Evolutionary conservation across 2,113 vertebrate species (phyloP), one percentile per base, ranked within the genome.

Genomic region (Entosphenus tridentatus): DNA sequence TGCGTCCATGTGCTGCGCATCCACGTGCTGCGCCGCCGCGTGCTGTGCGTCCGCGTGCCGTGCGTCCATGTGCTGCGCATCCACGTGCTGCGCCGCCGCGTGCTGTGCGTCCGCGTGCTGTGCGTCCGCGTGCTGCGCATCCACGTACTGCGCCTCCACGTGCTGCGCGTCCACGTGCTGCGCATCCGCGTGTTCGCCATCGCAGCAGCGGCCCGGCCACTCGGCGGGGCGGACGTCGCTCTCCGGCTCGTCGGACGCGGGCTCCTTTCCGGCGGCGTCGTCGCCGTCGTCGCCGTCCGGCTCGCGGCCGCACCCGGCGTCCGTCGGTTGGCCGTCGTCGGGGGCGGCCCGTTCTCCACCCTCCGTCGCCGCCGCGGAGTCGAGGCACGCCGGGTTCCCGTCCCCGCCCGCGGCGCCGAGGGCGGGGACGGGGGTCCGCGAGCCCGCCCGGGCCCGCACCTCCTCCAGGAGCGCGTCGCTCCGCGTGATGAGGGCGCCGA

Each of bases 391-490:
- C 62, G 18, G 9, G 62, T 11, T 65, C 39, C 39, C 39, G 39
- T 39, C 39, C 39, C 5, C 39, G 39, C 39, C 39, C 39, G 39
- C 39, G 39, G 39, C 39, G 39, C 39, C 39, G 39, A 21, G 21
- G 21, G 39, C 5, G 39, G 6, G 39, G 39, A 39, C 6, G 6
- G 39, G 39, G 39, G 39, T 39, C 39, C 39, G 39, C 39, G 39
- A 39, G 10, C n/a, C n/a, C 6, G 86, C 93, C 68, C 86, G 86
- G 1, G 84, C 83, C 58, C 88, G 87, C 56, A 90, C 90, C 77
- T 95, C 92, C 21, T n/a, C 62, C n/a, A n/a, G 62, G 8, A 65
- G 62, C 9, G n/a, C n/a, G 62, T 65, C 62, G n/a, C 62, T 65
- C 62, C 21, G 62, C 10, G 21, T 9, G 62, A 65, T n/a, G 62